Conservation (phyloP, 1,140 invertebrate species). For the Rhopalosiphum padi region DNA sequence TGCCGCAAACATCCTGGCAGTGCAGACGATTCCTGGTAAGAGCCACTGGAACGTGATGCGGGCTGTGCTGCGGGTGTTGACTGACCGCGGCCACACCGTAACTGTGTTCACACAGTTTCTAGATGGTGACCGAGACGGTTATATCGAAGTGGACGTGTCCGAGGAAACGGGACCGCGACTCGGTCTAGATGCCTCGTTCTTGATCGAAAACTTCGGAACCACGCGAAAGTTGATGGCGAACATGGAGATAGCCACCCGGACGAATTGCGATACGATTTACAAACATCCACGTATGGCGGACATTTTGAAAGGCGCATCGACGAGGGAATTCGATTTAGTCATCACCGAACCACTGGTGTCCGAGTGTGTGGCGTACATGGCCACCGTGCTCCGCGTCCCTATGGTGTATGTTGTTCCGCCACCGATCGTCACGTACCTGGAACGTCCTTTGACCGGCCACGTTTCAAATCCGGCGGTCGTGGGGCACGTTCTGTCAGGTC, state of each 20-base stretch:
- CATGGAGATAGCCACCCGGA: neutral
- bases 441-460: neutral
- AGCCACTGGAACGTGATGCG: slow-evolving; percentile 64
- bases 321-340: neutral
- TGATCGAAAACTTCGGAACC: too few relatives aligned
- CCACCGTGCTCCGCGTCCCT: neutral
- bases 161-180: fast-evolving
- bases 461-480: neutral
- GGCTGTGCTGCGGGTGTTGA: slow-evolving; percentile 61
- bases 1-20: slow-evolving; percentile 21
- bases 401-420: neutral
- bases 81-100: slow-evolving; percentile 62
- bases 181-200: neutral
- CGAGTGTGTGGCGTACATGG: neutral
- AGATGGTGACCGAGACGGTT: neutral
- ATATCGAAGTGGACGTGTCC: slow-evolving; percentile 3
- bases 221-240: too few relatives aligned
- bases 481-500: neutral
- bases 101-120: slow-evolving; percentile 60
- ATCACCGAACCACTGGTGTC: neutral
- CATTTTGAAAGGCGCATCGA: neutral
- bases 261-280: neutral
- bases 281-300: neutral
- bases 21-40: slow-evolving; percentile 60
- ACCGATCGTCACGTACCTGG: neutral